Percentiles rank a stretch among this genome's conserved stretches.
phyloP scores from a whole-genome alignment of 2,113 vertebrate genomes.

The Onychostruthus taczanowskii region DNA sequence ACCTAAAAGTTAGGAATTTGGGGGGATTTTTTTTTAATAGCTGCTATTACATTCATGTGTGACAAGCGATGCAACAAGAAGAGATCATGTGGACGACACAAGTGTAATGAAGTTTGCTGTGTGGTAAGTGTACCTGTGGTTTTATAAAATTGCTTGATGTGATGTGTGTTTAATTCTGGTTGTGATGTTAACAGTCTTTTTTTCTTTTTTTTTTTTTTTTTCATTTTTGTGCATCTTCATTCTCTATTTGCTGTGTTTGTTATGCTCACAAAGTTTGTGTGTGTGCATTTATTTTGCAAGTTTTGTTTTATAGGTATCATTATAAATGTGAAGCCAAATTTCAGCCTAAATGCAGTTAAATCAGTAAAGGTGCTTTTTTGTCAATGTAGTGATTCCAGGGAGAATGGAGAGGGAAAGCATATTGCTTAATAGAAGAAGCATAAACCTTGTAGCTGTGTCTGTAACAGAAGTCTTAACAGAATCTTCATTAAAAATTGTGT shows the following conservation, averaged over 20 bases:
- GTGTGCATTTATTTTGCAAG: neutral
- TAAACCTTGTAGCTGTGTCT: neutral
- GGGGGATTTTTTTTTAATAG: constrained; percentile 45
- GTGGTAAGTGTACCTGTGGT: constrained; percentile 79
- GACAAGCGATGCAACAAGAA: constrained; percentile 95
- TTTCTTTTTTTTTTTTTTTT: neutral
- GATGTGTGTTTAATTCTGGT: neutral
- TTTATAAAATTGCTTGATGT: neutral
- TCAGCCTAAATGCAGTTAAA: neutral
- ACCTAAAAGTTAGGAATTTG: neutral
- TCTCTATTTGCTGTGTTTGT: neutral
- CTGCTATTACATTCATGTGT: constrained; percentile 88
- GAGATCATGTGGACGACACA: constrained; percentile 92
- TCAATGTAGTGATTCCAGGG: neutral
- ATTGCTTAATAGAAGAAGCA: neutral
- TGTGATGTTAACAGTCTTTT: neutral
- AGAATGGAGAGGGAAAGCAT: neutral
- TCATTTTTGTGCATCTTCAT: neutral
- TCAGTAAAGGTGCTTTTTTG: neutral
- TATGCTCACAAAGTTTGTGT: neutral
- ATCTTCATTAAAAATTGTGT: neutral
- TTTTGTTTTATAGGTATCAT: neutral
- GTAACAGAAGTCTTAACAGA: neutral
- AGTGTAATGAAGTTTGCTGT: constrained; percentile 94
- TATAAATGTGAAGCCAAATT: neutral